Conservation (phyloP, 2,888 invertebrate genomes). For the Synanthedon formicaeformis region DNA sequence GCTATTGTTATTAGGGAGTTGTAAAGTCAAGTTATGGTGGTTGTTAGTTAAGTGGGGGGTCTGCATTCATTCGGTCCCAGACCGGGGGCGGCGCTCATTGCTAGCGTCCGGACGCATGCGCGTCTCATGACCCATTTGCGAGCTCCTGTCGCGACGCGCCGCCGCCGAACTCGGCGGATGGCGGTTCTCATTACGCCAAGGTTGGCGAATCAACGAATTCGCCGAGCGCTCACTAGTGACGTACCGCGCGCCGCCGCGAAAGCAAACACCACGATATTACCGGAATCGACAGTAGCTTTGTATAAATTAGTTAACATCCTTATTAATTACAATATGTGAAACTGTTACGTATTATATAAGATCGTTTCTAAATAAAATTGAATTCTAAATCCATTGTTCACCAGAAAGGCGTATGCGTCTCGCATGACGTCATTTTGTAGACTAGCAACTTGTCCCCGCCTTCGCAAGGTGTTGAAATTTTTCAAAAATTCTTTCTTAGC, state of each 20-base stretch:
- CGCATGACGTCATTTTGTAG: too few relatives aligned
- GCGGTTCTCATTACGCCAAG: slow-evolving; percentile 57
- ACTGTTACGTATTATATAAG: too few relatives aligned
- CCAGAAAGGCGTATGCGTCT: too few relatives aligned
- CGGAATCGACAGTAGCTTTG: neutral
- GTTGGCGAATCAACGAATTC: slow-evolving; percentile 56
- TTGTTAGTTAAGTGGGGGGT: slow-evolving; percentile 26
- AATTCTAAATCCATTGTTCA: too few relatives aligned
- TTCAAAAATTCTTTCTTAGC: too few relatives aligned
- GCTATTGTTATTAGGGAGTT: neutral
- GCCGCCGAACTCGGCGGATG: slow-evolving; percentile 22
- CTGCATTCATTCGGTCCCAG: slow-evolving; percentile 49
- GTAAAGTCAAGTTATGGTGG: slow-evolving; percentile 31
- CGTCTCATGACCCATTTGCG: slow-evolving; percentile 62
- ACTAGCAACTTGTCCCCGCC: too few relatives aligned
- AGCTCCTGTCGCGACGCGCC: slow-evolving; percentile 21
- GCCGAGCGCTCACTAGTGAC: slow-evolving; percentile 46
- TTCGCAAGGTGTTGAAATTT: too few relatives aligned
- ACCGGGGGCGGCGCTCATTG: slow-evolving; percentile 63
- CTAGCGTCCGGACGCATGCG: slow-evolving; percentile 62
- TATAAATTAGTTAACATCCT: too few relatives aligned
- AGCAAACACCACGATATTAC: neutral
- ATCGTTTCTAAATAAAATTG: too few relatives aligned
- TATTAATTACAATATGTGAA: too few relatives aligned
- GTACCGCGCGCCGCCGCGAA: slow-evolving; percentile 39